Evolutionary conservation across 1,140 invertebrate species (phyloP).

Genomic region (Chionoecetes opilio): DNA sequence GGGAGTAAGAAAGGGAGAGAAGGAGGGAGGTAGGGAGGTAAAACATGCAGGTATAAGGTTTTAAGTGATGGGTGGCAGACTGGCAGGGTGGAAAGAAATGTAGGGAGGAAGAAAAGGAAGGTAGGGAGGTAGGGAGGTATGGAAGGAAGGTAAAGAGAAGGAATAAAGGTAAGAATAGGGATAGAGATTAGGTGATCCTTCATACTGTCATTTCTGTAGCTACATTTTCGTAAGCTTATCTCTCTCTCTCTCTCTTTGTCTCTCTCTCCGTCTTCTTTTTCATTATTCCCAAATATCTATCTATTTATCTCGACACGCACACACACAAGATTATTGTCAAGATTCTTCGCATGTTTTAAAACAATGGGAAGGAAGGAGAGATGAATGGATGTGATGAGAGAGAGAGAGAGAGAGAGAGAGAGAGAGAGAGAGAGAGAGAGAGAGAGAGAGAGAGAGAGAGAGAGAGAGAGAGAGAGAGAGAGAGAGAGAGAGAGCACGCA

Average conservation of each 20-base stretch:
- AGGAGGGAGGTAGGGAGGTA: too few relatives aligned
- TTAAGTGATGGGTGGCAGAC: background rate
- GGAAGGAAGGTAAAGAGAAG: background rate
- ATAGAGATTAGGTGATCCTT: background rate
- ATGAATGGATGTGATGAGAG: background rate
- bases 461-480: background rate
- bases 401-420: constrained; percentile 25
- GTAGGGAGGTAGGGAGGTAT: background rate
- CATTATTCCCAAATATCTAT: too few relatives aligned
- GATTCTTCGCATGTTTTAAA: too few relatives aligned
- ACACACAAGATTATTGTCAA: too few relatives aligned
- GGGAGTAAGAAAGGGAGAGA: background rate
- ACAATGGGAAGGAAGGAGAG: background rate
- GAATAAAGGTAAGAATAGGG: background rate
- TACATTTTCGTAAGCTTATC: too few relatives aligned
- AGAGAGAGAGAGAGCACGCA: too few relatives aligned
- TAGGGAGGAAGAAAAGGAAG: too few relatives aligned
- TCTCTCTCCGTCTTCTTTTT: too few relatives aligned
- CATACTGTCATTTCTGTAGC: too few relatives aligned
- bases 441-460: constrained; percentile 30
- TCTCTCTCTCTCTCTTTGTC: too few relatives aligned
- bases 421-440: constrained; percentile 19
- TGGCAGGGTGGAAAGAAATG: too few relatives aligned
- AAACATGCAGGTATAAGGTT: background rate
- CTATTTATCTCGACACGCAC: too few relatives aligned